phyloP scores from a whole-genome alignment of 2,113 vertebrate species.

The Carassius carassius region DNA sequence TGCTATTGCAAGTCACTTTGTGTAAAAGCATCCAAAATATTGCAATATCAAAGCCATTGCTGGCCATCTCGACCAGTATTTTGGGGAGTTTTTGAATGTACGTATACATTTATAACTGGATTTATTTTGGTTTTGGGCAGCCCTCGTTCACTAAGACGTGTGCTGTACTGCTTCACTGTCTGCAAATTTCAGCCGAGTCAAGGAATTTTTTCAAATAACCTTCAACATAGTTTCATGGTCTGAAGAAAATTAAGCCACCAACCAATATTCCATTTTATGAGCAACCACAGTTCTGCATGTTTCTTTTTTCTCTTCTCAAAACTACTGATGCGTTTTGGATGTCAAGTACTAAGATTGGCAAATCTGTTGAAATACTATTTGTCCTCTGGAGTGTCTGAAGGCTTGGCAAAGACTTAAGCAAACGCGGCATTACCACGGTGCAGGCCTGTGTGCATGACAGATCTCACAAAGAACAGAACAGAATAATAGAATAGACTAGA shows the following conservation, averaged over 20 bases:
- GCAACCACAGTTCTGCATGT: slow-evolving; percentile 49
- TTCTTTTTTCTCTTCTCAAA: slow-evolving; percentile 12
- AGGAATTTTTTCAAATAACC: slow-evolving; percentile 38
- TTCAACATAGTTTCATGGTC: slow-evolving; percentile 44
- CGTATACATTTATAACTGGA: background rate
- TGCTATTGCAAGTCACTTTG: background rate
- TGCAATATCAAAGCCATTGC: background rate
- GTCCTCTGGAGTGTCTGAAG: slow-evolving; percentile 48
- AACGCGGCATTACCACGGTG: slow-evolving; percentile 25
- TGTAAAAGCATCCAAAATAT: background rate
- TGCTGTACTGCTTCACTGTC: slow-evolving; percentile 26
- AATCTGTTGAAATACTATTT: slow-evolving; percentile 46
- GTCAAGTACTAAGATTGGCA: slow-evolving; percentile 53
- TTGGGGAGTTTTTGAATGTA: background rate
- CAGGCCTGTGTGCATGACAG: slow-evolving; percentile 38
- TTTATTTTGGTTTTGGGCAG: background rate
- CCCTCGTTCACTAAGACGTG: slow-evolving; percentile 11
- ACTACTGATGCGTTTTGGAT: slow-evolving; percentile 53
- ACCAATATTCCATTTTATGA: slow-evolving; percentile 49
- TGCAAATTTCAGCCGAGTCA: slow-evolving; percentile 29
- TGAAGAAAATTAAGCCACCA: slow-evolving; percentile 44
- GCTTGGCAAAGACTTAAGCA: slow-evolving; percentile 33
- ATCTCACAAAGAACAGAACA: slow-evolving; percentile 33
- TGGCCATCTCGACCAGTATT: background rate
- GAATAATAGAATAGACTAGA: background rate